Base-by-base conservation (phyloP, 2,888 invertebrate species). In the Phalera bucephala region DNA sequence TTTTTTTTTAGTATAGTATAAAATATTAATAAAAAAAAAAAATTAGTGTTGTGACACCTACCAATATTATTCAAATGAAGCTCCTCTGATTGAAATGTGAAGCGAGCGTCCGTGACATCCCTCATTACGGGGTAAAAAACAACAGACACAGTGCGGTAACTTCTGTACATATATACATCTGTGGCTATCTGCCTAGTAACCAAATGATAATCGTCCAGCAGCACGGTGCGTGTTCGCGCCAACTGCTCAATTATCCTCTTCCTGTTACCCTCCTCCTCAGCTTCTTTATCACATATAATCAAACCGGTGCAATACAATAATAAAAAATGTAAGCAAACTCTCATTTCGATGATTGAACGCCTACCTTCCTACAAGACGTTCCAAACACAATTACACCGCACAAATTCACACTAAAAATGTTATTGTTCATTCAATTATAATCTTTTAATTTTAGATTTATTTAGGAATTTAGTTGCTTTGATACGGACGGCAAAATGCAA, bases 11-110 rank as follows among this genome's bases (percentile, higher is more conserved):
- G n/a, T n/a, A n/a, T n/a, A n/a, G n/a, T n/a, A n/a, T n/a, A n/a
- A n/a, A 17, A 17, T 17, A 17, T 17, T 17, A 3, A 17, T 17
- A 17, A 17, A 5, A 17, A 17, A 17, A 17, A 5, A 3, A 3
- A 17, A 17, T 17, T 3, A 5, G 17, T n/a, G n/a, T n/a, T 45
- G 36, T 41, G 48, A 46, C 51, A 79, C 84, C 63, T 76, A 90
- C 90, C 90, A 67, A 90, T 85, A 43, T 73, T 82, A 70, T 90
- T 90, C 49, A 87, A 64, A 64, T 90, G 90, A 14, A 90, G 75
- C 51, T 90, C 89, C 58, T 90, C 90, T 5, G 86, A 82, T 57
- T 84, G 84, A 57, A 90, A 88, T n/a, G 78, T 81, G 63, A 90
- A 89, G 34, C 75, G 78, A 38, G 88, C 90, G 46, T 84, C 84